Evolutionary conservation across 92 coral and sea anemone genomes (phyloP).

Genomic region (Galaxea fascicularis): DNA sequence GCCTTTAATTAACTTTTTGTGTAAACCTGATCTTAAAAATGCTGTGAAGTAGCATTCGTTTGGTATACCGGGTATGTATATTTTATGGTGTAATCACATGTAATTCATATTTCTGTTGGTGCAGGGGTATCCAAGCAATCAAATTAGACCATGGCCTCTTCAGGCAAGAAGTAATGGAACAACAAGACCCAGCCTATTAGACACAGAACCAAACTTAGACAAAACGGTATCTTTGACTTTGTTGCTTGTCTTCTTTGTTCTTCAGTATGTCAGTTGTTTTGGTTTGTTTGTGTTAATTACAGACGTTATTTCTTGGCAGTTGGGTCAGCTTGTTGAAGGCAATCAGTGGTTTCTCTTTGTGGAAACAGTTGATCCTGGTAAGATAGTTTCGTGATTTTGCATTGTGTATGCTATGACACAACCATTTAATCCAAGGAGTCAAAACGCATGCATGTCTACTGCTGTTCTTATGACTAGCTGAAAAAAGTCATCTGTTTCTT

Average conservation of each 20-base stretch:
- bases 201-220: conserved; percentile 70
- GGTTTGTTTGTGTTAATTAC: neutral
- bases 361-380: conserved; percentile 96
- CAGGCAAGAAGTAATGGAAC: conserved; percentile 95
- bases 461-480: too few species aligned
- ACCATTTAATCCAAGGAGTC: too few species aligned
- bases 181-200: conserved; percentile 82
- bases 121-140: conserved; percentile 93
- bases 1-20: too few species aligned
- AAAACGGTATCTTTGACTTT: conserved; percentile 61
- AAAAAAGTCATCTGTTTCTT: too few species aligned
- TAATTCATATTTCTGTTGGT: neutral
- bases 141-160: conserved; percentile 97
- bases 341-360: conserved; percentile 81
- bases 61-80: too few species aligned
- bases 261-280: neutral
- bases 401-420: too few species aligned
- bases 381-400: neutral
- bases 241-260: neutral
- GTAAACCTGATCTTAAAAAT: too few species aligned
- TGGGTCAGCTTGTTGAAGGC: conserved; percentile 77
- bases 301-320: conserved; percentile 48
- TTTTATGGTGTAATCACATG: neutral
- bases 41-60: too few species aligned
- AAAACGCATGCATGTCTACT: too few species aligned